A percentile compares a stretch with the other conserved stretches of the same genome.
These are phyloP conservation scores for Plectropomus leopardus DNA, from an alignment of 2,113 vertebrate species.

Conservation along the genomic window DNA sequence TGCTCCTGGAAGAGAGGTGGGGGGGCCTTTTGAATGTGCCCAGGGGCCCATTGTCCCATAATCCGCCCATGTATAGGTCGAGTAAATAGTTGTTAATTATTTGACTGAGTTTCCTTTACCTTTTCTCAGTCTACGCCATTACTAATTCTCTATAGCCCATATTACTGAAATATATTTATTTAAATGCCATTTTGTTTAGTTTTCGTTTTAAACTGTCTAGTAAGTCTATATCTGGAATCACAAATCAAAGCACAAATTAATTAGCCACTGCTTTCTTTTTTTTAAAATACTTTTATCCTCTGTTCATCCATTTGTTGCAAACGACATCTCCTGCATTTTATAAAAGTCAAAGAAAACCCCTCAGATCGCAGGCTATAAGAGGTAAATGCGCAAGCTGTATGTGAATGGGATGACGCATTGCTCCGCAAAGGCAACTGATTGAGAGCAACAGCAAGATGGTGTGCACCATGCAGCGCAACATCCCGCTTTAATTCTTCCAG, in stretches of 20 bases:
- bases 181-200: neutral
- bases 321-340: neutral
- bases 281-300: neutral
- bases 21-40: too few relatives aligned
- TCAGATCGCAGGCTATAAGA: neutral
- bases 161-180: neutral
- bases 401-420: slow-evolving; percentile 55
- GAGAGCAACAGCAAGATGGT: slow-evolving; percentile 69
- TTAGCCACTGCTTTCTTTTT: neutral
- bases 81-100: too few relatives aligned
- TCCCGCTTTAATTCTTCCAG: slow-evolving; percentile 46
- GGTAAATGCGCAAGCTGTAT: slow-evolving; percentile 45
- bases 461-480: slow-evolving; percentile 52
- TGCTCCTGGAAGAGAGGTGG: too few relatives aligned
- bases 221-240: neutral
- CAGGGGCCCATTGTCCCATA: too few relatives aligned
- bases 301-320: neutral
- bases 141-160: too few relatives aligned
- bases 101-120: too few relatives aligned
- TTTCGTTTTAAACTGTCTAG: neutral
- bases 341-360: neutral
- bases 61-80: too few relatives aligned
- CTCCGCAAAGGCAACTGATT: slow-evolving; percentile 60
- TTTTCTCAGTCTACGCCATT: too few relatives aligned
- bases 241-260: neutral